Conservation (phyloP, 2,888 invertebrate genomes). For the Leucophora obtusa region DNA sequence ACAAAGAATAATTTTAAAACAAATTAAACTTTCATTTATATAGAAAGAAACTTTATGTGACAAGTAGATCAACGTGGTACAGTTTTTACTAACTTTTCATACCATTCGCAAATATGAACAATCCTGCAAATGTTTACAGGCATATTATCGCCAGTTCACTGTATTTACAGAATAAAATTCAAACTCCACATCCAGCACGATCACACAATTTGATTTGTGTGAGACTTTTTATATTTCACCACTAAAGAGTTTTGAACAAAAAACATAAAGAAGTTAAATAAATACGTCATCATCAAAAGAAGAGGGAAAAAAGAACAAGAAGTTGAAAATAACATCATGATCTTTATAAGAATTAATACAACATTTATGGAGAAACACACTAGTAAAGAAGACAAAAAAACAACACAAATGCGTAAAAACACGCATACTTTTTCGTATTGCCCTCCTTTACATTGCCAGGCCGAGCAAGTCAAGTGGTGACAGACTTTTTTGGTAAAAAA, state of each 20-base stretch:
- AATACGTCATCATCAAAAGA: conserved; percentile 66
- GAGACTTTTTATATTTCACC: conserved; percentile 61
- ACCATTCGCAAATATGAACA: no score
- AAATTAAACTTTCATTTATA: no score
- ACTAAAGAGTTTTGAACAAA: conserved; percentile 34
- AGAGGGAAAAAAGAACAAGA: background rate
- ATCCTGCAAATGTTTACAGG: no score
- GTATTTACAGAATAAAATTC: conserved; percentile 43
- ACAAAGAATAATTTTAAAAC: no score
- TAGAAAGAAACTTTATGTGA: no score
- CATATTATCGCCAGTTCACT: no score
- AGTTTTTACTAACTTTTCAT: no score
- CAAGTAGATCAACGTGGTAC: no score
- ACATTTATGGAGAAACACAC: conserved; percentile 36
- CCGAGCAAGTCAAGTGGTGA: no score
- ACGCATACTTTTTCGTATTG: conserved; percentile 48
- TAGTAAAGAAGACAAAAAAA: conserved; percentile 28
- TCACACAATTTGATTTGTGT: conserved; percentile 65
- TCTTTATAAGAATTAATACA: conserved; percentile 22
- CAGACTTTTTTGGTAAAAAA: no score
- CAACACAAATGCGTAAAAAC: conserved; percentile 65
- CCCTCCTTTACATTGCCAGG: background rate
- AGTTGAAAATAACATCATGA: conserved; percentile 60
- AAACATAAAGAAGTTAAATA: conserved; percentile 53
- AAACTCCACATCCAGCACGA: conserved; percentile 47